A percentile compares a stretch with the other conserved stretches of the same genome.
These are phyloP conservation scores for Leucopsar rothschildi DNA, from an alignment of 2,113 vertebrate species.

Conservation along the genomic window DNA sequence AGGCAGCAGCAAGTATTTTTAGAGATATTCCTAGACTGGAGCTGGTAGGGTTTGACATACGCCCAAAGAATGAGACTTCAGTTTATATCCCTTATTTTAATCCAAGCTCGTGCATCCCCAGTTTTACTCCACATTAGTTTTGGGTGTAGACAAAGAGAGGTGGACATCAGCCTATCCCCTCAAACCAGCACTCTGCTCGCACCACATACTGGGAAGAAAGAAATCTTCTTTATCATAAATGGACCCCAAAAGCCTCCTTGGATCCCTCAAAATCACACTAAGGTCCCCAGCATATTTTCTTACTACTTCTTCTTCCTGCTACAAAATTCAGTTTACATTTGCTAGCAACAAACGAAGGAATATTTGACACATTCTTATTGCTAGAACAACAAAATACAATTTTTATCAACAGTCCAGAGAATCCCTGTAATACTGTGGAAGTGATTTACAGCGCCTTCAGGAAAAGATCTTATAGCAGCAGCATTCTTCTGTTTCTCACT, in stretches of 20 bases:
- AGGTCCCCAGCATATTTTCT: background rate
- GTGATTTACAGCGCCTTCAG: background rate
- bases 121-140: background rate
- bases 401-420: background rate
- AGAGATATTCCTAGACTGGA: background rate
- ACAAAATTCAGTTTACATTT: background rate
- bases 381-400: background rate
- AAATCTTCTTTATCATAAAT: background rate
- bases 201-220: background rate
- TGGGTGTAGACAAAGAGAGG: background rate
- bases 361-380: background rate
- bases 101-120: accelerated
- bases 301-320: background rate
- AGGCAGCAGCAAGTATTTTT: background rate
- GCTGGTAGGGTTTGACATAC: background rate
- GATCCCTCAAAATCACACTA: background rate
- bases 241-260: background rate
- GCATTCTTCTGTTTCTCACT: background rate
- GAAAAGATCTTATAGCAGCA: background rate
- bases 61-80: background rate
- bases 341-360: background rate
- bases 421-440: background rate
- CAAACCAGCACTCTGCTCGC: background rate
- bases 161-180: background rate
- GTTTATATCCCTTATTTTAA: background rate